These are phyloP conservation scores for Diceros bicornis DNA, from an alignment of 2,797 vertebrate species.

Conservation along the genomic window DNA sequence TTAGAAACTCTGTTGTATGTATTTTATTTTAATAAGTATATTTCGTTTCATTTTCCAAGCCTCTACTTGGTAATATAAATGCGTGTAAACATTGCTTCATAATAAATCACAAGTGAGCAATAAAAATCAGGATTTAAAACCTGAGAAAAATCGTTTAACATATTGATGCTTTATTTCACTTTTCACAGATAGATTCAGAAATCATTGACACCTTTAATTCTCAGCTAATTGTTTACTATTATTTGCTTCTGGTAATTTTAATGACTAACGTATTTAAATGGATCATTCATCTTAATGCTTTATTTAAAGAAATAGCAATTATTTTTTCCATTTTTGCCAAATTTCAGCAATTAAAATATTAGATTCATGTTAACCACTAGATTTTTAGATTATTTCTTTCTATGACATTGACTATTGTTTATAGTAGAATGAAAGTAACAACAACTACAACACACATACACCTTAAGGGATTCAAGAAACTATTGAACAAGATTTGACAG, in stretches of 20 bases:
- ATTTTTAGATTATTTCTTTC: conserved; percentile 8
- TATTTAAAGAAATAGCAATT: neutral
- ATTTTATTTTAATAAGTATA: neutral
- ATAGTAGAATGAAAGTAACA: neutral
- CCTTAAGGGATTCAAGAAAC: neutral
- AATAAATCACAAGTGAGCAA: neutral
- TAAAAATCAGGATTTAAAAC: neutral
- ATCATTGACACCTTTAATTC: neutral
- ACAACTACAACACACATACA: neutral
- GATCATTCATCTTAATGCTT: neutral
- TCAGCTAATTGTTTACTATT: neutral
- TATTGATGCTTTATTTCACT: neutral
- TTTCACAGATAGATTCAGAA: neutral
- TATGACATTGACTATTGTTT: neutral
- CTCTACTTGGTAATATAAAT: neutral
- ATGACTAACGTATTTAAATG: neutral
- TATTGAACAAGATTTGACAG: neutral
- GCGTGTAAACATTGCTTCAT: neutral
- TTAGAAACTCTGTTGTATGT: neutral
- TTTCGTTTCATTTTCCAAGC: neutral
- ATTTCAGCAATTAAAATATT: conserved; percentile 6
- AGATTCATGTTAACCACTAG: neutral
- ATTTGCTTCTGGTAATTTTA: neutral
- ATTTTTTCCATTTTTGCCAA: neutral
- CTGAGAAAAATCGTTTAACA: neutral